A percentile compares a stretch with the other conserved stretches of the same genome.
Conservation (phyloP, 2,888 invertebrate genomes). For the Drosophila mimetica region DNA sequence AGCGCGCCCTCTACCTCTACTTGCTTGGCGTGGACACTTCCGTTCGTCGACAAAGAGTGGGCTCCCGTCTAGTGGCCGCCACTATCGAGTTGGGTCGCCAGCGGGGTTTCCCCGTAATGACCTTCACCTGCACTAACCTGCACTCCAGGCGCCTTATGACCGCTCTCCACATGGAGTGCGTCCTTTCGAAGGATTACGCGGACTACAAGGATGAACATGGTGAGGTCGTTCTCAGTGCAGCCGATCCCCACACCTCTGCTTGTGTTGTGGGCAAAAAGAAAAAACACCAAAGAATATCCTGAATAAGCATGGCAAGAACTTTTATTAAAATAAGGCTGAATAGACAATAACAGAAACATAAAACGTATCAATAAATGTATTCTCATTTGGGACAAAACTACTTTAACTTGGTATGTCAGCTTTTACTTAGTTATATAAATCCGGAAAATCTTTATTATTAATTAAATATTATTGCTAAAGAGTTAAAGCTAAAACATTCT, state of each 20-base stretch:
- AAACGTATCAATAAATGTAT: no score
- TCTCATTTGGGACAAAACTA: no score
- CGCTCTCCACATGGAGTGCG: constrained; percentile 60
- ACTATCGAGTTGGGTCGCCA: constrained; percentile 60
- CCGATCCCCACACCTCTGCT: constrained; percentile 56
- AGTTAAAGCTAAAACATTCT: no score
- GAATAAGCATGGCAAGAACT: no score
- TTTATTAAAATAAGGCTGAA: no score
- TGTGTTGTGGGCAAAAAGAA: constrained; percentile 41
- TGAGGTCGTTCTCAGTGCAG: constrained; percentile 62
- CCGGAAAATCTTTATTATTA: no score
- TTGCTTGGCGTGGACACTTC: constrained; percentile 52
- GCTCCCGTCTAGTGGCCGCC: constrained; percentile 56
- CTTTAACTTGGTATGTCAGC: no score
- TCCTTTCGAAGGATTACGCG: constrained; percentile 51
- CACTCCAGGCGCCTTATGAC: constrained; percentile 66
- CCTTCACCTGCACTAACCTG: constrained; percentile 70
- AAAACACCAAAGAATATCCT: constrained; percentile 15
- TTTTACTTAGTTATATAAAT: no score
- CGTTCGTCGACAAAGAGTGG: constrained; percentile 63
- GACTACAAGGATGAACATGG: constrained; percentile 64
- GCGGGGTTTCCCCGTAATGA: constrained; percentile 55
- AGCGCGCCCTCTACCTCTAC: constrained; percentile 56
- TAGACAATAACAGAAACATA: no score
- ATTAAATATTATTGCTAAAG: no score